Evolutionary conservation across 2,797 vertebrate genomes (phyloP).

Genomic region (Chelidonichthys spinosus): DNA sequence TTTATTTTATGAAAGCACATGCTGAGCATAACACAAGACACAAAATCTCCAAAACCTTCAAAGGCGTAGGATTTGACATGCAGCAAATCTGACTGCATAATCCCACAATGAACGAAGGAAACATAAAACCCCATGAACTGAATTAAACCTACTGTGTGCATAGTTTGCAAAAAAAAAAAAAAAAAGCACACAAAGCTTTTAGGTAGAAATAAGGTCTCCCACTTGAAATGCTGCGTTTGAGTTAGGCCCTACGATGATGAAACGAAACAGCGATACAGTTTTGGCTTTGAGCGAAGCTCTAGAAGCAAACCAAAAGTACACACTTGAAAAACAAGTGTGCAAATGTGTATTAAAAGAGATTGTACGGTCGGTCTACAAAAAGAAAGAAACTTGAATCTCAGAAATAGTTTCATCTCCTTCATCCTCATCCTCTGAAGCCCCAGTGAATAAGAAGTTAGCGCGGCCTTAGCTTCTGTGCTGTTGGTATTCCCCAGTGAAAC

Average conservation of each 20-base stretch:
- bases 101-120: conserved; percentile 52
- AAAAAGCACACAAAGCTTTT: conserved; percentile 33
- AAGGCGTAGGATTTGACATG: conserved; percentile 55
- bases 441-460: not conserved
- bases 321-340: conserved; percentile 5
- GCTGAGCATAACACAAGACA: conserved; percentile 41
- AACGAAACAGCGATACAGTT: conserved; percentile 14
- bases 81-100: conserved; percentile 64
- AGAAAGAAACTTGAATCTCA: not conserved
- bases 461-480: not conserved
- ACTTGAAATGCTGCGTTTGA: conserved; percentile 24
- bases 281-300: not conserved
- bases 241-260: conserved; percentile 12
- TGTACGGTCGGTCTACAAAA: not conserved
- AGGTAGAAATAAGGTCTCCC: conserved; percentile 32
- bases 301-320: conserved; percentile 17
- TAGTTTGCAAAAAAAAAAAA: conserved; percentile 15
- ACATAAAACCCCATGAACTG: conserved; percentile 52
- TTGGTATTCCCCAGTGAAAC: not conserved
- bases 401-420: not conserved
- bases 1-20: conserved; percentile 39
- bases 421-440: not conserved
- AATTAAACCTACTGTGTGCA: conserved; percentile 58
- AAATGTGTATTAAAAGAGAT: not conserved
- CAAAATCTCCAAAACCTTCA: conserved; percentile 50